Percentiles rank a stretch among this genome's conserved stretches.
Conservation (phyloP, 2,888 invertebrate genomes). For the Ectemnius continuus region DNA sequence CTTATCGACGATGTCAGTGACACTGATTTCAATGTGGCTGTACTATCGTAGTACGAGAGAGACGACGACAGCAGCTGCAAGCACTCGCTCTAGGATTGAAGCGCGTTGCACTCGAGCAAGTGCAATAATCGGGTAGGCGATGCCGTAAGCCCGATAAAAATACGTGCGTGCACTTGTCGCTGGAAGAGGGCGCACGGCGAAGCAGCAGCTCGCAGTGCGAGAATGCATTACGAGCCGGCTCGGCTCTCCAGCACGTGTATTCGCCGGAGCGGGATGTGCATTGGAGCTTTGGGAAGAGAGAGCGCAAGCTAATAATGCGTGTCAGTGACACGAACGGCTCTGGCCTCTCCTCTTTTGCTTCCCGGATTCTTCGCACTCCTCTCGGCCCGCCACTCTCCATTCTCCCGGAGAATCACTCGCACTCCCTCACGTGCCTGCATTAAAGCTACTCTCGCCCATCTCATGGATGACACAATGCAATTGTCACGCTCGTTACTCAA, state of each 20-base stretch:
- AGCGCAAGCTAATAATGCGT: neutral
- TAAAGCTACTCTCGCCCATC: conserved; percentile 19
- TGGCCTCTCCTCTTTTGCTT: neutral
- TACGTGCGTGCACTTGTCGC: neutral
- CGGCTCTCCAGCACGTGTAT: no score
- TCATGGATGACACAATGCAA: conserved; percentile 41
- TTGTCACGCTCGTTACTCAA: conserved; percentile 38
- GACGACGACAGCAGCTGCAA: neutral
- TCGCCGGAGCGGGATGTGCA: no score
- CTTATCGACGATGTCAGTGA: neutral
- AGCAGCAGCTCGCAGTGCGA: no score
- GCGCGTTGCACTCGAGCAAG: conserved; percentile 1
- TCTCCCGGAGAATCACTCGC: neutral
- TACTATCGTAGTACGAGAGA: neutral
- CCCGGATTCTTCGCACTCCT: neutral
- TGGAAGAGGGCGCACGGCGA: no score
- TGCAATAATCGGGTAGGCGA: neutral
- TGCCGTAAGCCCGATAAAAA: conserved; percentile 5
- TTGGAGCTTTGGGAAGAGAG: no score
- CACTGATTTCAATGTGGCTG: neutral
- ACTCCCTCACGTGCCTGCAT: conserved; percentile 18
- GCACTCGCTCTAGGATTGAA: neutral
- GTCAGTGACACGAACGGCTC: neutral
- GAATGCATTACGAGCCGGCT: no score
- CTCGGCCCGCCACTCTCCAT: neutral